phyloP scores from a whole-genome alignment of 1,140 invertebrate genomes.

The Hycleus phaleratus region DNA sequence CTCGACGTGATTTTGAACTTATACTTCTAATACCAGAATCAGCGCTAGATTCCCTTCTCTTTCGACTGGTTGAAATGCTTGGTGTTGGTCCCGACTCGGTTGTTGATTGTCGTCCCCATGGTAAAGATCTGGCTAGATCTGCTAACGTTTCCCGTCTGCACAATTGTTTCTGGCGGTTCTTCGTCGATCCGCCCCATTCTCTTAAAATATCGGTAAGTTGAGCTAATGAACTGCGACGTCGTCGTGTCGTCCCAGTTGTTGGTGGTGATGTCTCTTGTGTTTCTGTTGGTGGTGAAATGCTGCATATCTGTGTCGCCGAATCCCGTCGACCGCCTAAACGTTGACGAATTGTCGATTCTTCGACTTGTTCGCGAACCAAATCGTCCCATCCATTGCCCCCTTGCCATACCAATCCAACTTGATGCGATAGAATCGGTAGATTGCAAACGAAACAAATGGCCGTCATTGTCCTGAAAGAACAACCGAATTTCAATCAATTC shows the following conservation, averaged over 20 bases:
- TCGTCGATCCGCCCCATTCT: slow-evolving; percentile 69
- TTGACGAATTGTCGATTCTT: slow-evolving; percentile 74
- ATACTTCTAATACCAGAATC: slow-evolving; percentile 74
- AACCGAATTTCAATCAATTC: slow-evolving; percentile 13
- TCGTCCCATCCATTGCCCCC: slow-evolving; percentile 91
- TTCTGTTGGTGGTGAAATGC: slow-evolving; percentile 70
- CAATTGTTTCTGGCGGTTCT: slow-evolving; percentile 56
- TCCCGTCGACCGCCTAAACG: slow-evolving; percentile 72
- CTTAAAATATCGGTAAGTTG: slow-evolving; percentile 79
- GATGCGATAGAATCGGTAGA: slow-evolving; percentile 85
- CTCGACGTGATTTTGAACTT: slow-evolving; percentile 58
- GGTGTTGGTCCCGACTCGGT: slow-evolving; percentile 45
- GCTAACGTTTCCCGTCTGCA: slow-evolving; percentile 76
- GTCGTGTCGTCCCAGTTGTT: slow-evolving; percentile 47
- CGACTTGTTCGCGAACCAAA: slow-evolving; percentile 66
- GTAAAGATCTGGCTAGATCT: slow-evolving; percentile 67
- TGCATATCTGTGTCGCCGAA: slow-evolving; percentile 80
- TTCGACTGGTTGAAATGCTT: slow-evolving; percentile 43
- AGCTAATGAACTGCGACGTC: slow-evolving; percentile 73
- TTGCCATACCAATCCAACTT: slow-evolving; percentile 87
- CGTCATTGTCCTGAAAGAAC: slow-evolving; percentile 72
- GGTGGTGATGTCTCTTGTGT: slow-evolving; percentile 55
- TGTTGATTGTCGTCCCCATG: slow-evolving; percentile 58
- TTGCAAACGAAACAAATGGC: slow-evolving; percentile 94
- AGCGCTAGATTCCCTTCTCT: slow-evolving; percentile 73